Conservation (phyloP, 2,113 vertebrate species). For the Neolamprologus tretocephalus region DNA sequence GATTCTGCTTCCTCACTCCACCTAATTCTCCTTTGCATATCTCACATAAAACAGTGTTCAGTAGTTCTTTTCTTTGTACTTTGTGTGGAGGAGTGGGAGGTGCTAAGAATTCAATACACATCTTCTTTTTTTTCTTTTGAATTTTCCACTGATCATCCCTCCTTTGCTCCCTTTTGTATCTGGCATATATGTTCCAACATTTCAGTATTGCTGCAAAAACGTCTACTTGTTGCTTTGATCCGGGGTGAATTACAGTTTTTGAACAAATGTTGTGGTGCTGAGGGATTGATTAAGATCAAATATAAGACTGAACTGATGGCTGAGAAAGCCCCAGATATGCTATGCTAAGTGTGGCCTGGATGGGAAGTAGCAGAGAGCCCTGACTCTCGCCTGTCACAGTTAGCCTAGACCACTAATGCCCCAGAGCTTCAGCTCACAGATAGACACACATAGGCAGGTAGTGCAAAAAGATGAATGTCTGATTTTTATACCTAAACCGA, state of each 20-base stretch:
- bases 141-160: not conserved
- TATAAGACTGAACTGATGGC: not conserved
- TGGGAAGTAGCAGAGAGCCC: not conserved
- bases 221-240: not conserved
- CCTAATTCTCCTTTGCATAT: not conserved
- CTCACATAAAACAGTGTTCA: constrained; percentile 1
- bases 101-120: not conserved
- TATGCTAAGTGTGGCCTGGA: constrained; percentile 12
- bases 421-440: not conserved
- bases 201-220: not conserved
- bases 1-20: not conserved
- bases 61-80: not conserved
- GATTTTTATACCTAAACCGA: not conserved
- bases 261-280: not conserved
- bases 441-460: not conserved
- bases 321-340: not conserved
- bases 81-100: not conserved
- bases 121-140: not conserved
- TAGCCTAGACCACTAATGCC: constrained; percentile 12
- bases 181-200: not conserved
- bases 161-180: not conserved
- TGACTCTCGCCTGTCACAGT: constrained; percentile 40
- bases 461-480: not conserved
- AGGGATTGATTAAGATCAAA: not conserved
- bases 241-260: not conserved